Percentiles rank a stretch among this genome's conserved stretches.
These are phyloP conservation scores for Prenolepis imparis DNA, from an alignment of 2,888 invertebrate species.

Conservation along the genomic window DNA sequence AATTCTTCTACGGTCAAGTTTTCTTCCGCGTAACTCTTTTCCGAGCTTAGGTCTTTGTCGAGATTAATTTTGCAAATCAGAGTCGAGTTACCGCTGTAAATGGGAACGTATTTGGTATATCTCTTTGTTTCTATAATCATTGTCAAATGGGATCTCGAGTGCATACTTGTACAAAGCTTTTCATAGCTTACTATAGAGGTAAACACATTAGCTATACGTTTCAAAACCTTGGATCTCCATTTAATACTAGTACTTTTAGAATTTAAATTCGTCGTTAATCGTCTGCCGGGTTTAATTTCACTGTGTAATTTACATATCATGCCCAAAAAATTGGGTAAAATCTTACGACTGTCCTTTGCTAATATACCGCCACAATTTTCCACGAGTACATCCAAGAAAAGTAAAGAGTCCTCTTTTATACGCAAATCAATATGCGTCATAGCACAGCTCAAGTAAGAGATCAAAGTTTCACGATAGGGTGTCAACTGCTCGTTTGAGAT, in stretches of 20 bases:
- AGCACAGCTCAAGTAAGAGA: constrained; percentile 94
- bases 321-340: constrained; percentile 93
- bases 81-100: constrained; percentile 71
- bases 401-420: constrained; percentile 94
- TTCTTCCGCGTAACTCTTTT: constrained; percentile 61
- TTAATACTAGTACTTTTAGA: constrained; percentile 92
- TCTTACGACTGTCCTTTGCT: constrained; percentile 89
- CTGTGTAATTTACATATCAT: constrained; percentile 93
- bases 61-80: constrained; percentile 74
- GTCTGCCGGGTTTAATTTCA: constrained; percentile 90
- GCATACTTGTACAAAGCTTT: constrained; percentile 62
- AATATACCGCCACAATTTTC: constrained; percentile 90
- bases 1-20: constrained; percentile 87
- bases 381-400: constrained; percentile 92
- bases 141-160: neutral
- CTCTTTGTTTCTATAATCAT: constrained; percentile 46
- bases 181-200: constrained; percentile 83
- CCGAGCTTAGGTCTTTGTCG: constrained; percentile 61
- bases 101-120: constrained; percentile 71
- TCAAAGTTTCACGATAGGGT: constrained; percentile 93
- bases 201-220: constrained; percentile 90
- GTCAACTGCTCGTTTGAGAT: constrained; percentile 87
- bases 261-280: constrained; percentile 90
- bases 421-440: constrained; percentile 95
- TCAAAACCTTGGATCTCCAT: constrained; percentile 93